These are phyloP conservation scores for Cervus canadensis DNA, from an alignment of 2,113 vertebrate genomes.

Conservation along the genomic window DNA sequence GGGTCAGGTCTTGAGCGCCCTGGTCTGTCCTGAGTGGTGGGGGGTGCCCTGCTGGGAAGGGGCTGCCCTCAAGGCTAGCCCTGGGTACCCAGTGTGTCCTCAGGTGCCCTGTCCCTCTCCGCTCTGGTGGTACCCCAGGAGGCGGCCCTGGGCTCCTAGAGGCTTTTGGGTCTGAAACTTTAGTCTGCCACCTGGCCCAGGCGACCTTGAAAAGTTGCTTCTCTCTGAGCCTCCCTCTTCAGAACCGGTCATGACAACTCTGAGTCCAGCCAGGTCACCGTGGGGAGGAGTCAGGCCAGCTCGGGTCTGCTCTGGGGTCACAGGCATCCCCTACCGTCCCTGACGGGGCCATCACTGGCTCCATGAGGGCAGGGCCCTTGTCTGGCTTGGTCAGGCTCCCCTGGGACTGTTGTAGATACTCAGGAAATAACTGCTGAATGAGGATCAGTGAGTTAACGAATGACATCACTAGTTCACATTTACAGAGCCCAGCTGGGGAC, in stretches of 20 bases:
- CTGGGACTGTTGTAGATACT: neutral
- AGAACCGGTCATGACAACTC: neutral
- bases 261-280: neutral
- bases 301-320: neutral
- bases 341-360: neutral
- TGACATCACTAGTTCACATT: neutral
- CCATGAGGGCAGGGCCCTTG: neutral
- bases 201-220: neutral
- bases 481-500: rapidly evolving
- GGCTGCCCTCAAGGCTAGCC: neutral
- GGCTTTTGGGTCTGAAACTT: neutral
- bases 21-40: neutral
- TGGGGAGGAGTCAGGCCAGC: no score
- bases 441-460: neutral
- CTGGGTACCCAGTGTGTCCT: neutral
- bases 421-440: neutral
- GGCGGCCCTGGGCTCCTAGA: neutral
- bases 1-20: neutral
- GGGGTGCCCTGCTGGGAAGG: rapidly evolving
- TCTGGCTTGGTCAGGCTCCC: neutral
- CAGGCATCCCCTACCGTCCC: rapidly evolving
- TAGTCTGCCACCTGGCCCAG: neutral
- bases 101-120: neutral
- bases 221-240: neutral
- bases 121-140: neutral